Evolutionary conservation across 2,888 invertebrate genomes (phyloP).

Genomic region (Seira ritae): DNA sequence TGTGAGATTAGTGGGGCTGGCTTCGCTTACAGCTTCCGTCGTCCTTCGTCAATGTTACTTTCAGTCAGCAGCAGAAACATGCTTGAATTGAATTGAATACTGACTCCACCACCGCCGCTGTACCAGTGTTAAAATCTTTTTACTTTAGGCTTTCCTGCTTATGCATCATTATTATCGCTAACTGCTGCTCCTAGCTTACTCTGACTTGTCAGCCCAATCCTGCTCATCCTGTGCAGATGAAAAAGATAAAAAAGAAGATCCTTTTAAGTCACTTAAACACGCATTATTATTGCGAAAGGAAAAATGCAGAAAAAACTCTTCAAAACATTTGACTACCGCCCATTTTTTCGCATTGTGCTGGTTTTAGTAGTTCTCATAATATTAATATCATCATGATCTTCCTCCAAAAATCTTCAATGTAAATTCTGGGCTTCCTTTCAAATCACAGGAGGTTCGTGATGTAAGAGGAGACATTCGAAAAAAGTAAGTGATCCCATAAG

Average conservation of each 20-base stretch:
- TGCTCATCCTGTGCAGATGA: slow-evolving; percentile 66
- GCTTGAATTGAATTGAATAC: too few species aligned
- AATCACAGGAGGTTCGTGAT: slow-evolving; percentile 20
- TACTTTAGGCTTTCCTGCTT: slow-evolving; percentile 14
- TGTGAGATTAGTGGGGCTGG: slow-evolving; percentile 42
- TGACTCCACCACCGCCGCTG: slow-evolving; percentile 11
- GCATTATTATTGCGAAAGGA: slow-evolving; percentile 39
- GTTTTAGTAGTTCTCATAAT: slow-evolving; percentile 39
- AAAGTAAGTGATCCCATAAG: not conserved
- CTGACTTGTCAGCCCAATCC: slow-evolving; percentile 62
- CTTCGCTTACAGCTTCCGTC: slow-evolving; percentile 56
- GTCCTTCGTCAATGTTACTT: slow-evolving; percentile 65
- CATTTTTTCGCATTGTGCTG: slow-evolving; percentile 51
- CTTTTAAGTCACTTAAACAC: slow-evolving; percentile 55
- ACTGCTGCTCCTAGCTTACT: slow-evolving; percentile 22
- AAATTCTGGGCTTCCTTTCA: slow-evolving; percentile 53
- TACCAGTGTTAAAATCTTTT: slow-evolving; percentile 11
- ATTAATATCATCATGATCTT: slow-evolving; percentile 27
- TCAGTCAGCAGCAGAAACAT: slow-evolving; percentile 29
- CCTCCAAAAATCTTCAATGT: slow-evolving; percentile 50
- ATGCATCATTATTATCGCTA: slow-evolving; percentile 5
- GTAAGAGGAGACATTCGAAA: not conserved
- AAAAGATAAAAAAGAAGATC: slow-evolving; percentile 60
- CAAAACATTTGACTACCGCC: slow-evolving; percentile 44
- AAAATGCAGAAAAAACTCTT: slow-evolving; percentile 30